Evolutionary conservation across 2,113 vertebrate species (phyloP), one percentile per base, ranked within the genome.

Genomic region (Mionectes macconnelli): DNA sequence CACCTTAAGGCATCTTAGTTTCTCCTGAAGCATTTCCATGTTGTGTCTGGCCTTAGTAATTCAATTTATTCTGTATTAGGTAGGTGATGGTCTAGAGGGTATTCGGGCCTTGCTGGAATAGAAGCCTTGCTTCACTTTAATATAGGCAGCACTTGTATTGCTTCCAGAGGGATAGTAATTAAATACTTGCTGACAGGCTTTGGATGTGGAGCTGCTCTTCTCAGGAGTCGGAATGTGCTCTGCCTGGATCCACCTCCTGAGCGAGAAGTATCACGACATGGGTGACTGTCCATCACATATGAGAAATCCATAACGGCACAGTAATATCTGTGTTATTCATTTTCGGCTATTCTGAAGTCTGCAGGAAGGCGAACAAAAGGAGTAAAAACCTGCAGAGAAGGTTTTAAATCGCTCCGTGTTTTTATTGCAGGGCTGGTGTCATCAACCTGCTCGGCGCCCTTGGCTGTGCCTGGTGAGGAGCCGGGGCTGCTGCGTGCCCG

Each of bases 321-420:
- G 87, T 20, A 70, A 90, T 91, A 90, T 50, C 82, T 72, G 78
- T 85, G 33, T 85, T 78, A 77, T 55, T 83, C 55, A 77, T 69
- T 76, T 73, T 74, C 3, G 4, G 25, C 76, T 84, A 27, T 59
- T 88, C 83, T n/a, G 73, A 94, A 68, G 25, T 16, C 63, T 83
- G 42, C 45, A 33, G 82, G 69, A 83, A 90, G 42, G 72, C 70
- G 90, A 92, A 93, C 37, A 79, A 23, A 56, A 64, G 55, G 50
- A 84, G 66, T n/a, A 24, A 72, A 28, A 84, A 68, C 8, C 16
- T 0, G 25, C 76, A 19, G 64, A 53, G 84, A 63, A 67, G 39
- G 39, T 33, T 86, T 95, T 28, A 33, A 56, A 90, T 69, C 53
- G 91, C 72, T 69, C 18, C 52, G 50, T 78, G 73, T 45, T 94